phyloP scores from a whole-genome alignment of 2,888 invertebrate genomes.

The Smittia sp. region DNA sequence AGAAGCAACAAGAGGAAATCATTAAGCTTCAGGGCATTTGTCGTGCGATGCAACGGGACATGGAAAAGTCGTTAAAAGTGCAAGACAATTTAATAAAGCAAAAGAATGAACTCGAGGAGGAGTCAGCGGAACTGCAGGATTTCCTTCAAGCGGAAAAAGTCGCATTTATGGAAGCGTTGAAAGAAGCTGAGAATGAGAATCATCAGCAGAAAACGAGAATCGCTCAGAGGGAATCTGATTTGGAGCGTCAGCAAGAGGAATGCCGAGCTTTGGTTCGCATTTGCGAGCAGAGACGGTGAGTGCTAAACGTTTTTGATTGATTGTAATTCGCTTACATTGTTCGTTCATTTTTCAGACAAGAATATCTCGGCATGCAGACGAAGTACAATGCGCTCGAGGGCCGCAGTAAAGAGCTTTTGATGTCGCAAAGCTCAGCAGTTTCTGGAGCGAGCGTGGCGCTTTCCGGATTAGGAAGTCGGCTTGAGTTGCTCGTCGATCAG shows the following conservation, averaged over 20 bases:
- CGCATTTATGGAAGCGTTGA: conserved; percentile 73
- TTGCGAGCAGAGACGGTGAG: conserved; percentile 74
- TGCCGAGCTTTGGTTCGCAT: conserved; percentile 74
- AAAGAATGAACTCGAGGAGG: conserved; percentile 73
- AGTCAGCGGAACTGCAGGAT: conserved; percentile 80
- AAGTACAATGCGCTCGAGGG: conserved; percentile 63
- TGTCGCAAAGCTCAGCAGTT: conserved; percentile 68
- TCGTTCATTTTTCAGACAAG: conserved; percentile 55
- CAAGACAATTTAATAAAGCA: conserved; percentile 69
- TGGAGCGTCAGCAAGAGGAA: conserved; percentile 68
- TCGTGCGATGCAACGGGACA: conserved; percentile 67
- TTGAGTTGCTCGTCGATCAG: conserved; percentile 70
- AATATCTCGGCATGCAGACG: conserved; percentile 64
- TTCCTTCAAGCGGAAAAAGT: conserved; percentile 83
- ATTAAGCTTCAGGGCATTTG: conserved; percentile 67
- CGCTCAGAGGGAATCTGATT: conserved; percentile 57
- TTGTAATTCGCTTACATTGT: background rate
- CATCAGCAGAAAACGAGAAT: conserved; percentile 51
- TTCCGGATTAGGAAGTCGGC: conserved; percentile 65
- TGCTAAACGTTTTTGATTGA: background rate
- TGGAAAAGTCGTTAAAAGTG: conserved; percentile 64
- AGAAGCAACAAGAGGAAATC: conserved; percentile 74
- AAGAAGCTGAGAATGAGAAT: conserved; percentile 65
- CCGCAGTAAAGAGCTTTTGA: conserved; percentile 62
- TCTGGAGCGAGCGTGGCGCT: conserved; percentile 68